Evolutionary conservation across 1,140 invertebrate genomes (phyloP).

Genomic region (Solenopsis fugax): DNA sequence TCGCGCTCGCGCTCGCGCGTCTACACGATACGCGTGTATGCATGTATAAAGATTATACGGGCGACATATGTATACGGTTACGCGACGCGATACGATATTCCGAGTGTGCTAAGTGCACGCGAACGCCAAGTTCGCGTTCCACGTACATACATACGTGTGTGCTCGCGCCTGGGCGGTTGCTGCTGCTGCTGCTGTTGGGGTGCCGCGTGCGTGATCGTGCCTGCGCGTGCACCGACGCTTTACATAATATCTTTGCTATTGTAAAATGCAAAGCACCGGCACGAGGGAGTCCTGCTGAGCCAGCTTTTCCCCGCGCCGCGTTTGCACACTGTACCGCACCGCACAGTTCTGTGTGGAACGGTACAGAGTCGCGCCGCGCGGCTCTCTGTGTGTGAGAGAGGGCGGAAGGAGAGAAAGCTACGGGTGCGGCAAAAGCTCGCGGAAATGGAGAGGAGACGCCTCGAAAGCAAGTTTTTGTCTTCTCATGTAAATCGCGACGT

Average conservation of each 20-base stretch:
- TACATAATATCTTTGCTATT: conserved; percentile 85
- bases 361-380: background rate
- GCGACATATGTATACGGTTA: conserved; percentile 45
- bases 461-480: conserved; percentile 79
- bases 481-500: conserved; percentile 80
- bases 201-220: conserved; percentile 64
- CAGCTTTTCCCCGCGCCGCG: conserved; percentile 78
- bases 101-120: conserved; percentile 61
- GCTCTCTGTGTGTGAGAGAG: background rate
- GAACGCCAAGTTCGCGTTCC: background rate
- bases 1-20: too few relatives aligned
- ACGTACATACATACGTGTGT: background rate
- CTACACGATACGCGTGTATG: background rate
- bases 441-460: conserved; percentile 48
- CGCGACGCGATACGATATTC: conserved; percentile 52
- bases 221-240: conserved; percentile 75
- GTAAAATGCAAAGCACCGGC: conserved; percentile 84
- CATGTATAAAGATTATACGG: conserved; percentile 38
- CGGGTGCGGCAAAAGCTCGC: conserved; percentile 25
- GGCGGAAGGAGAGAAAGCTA: conserved; percentile 25
- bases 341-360: conserved; percentile 20
- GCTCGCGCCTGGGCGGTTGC: background rate
- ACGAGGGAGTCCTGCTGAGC: conserved; percentile 76
- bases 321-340: conserved; percentile 56
- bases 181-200: background rate